Evolutionary conservation across 2,888 invertebrate genomes (phyloP).

Genomic region (Microplitis deprimator): DNA sequence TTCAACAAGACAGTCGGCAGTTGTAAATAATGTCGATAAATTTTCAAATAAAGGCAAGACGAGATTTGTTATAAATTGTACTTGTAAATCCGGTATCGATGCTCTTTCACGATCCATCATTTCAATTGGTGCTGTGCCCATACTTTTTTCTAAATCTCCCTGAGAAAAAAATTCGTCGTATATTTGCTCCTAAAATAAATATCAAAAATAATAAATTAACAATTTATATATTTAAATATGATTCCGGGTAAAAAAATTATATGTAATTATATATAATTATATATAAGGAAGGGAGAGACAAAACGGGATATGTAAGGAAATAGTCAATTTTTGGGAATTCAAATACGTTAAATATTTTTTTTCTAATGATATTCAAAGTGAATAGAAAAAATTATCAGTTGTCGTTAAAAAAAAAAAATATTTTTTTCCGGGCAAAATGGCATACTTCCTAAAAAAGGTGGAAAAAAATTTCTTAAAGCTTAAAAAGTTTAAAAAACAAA

Average conservation of each 20-base stretch:
- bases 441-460: background rate
- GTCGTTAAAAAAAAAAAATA: too few relatives aligned
- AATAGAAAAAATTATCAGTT: too few relatives aligned
- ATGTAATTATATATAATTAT: background rate
- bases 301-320: too few relatives aligned
- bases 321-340: too few relatives aligned
- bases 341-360: too few relatives aligned
- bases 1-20: constrained; percentile 70
- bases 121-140: constrained; percentile 80
- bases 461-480: background rate
- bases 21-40: constrained; percentile 74
- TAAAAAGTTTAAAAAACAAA: background rate
- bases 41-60: constrained; percentile 74
- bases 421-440: too few relatives aligned
- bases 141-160: constrained; percentile 87
- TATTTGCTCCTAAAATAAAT: constrained; percentile 76
- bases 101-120: constrained; percentile 90
- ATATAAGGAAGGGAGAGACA: too few relatives aligned
- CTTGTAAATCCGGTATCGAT: constrained; percentile 85
- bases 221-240: background rate
- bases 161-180: constrained; percentile 90
- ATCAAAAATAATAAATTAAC: constrained; percentile 24
- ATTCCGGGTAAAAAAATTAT: background rate
- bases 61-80: constrained; percentile 77
- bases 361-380: too few relatives aligned